Percentiles rank a stretch among this genome's conserved stretches.
These are phyloP conservation scores for Eilema depressum DNA, from an alignment of 2,888 invertebrate species.

Conservation along the genomic window DNA sequence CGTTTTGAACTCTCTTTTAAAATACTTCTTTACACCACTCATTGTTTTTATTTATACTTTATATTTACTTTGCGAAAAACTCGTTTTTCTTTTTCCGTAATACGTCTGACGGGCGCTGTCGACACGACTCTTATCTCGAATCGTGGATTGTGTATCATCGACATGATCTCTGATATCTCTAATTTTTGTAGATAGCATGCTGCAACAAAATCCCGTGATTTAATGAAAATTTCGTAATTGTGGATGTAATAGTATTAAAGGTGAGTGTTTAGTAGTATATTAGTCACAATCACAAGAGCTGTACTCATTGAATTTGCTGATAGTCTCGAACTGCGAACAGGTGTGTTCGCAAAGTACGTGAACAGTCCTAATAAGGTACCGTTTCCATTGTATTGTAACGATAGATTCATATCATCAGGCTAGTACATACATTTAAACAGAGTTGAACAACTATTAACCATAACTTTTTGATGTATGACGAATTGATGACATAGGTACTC, in stretches of 20 bases:
- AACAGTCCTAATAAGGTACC: too few relatives aligned
- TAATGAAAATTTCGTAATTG: background rate
- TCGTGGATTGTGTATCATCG: conserved; percentile 4
- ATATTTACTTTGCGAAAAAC: conserved; percentile 9
- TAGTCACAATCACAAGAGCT: background rate
- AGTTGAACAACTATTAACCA: too few relatives aligned
- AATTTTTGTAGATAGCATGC: conserved; percentile 12
- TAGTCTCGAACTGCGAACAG: background rate
- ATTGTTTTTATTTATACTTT: conserved; percentile 55
- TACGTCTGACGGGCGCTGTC: conserved; percentile 10
- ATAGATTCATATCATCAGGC: too few relatives aligned
- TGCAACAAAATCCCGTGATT: background rate
- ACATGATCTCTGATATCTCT: conserved; percentile 14
- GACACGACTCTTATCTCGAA: conserved; percentile 12
- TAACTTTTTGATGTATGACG: background rate
- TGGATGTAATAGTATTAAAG: background rate
- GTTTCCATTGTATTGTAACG: background rate
- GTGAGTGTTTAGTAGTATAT: background rate
- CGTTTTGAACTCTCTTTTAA: conserved; percentile 63
- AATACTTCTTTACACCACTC: conserved; percentile 67
- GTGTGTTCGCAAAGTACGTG: background rate
- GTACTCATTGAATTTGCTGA: background rate
- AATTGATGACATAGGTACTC: background rate
- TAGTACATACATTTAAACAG: too few relatives aligned
- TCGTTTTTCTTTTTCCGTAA: conserved; percentile 1